Percentiles rank a stretch among this genome's conserved stretches.
Evolutionary conservation across 2,888 invertebrate genomes (phyloP).

Genomic region (Pyrrhia umbra): DNA sequence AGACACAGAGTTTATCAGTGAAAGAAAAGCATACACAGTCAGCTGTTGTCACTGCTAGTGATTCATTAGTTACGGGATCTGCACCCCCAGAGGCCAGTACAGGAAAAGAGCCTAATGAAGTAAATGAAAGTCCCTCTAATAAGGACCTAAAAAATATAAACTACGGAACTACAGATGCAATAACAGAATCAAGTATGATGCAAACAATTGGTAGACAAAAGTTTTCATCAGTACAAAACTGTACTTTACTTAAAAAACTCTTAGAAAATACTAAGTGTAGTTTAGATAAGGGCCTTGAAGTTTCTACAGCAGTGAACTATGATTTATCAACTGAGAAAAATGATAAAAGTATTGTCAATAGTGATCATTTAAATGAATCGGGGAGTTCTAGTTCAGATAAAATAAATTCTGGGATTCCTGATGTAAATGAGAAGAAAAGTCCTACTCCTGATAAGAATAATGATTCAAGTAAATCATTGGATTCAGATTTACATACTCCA

Average conservation of each 20-base stretch:
- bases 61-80: constrained; percentile 29
- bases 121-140: constrained; percentile 36
- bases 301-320: constrained; percentile 66
- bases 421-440: constrained; percentile 60
- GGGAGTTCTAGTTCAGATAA: constrained; percentile 59
- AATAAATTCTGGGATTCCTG: constrained; percentile 59
- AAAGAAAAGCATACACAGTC: constrained; percentile 41
- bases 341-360: constrained; percentile 64
- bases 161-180: constrained; percentile 36
- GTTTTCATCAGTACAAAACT: constrained; percentile 76
- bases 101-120: constrained; percentile 39
- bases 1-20: constrained; percentile 20
- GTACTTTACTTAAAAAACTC: constrained; percentile 84
- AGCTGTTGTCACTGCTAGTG: constrained; percentile 23
- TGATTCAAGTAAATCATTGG: constrained; percentile 63
- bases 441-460: constrained; percentile 64
- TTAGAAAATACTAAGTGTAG: constrained; percentile 81
- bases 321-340: constrained; percentile 63
- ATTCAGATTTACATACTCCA: constrained; percentile 62
- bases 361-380: constrained; percentile 55
- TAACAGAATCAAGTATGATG: constrained; percentile 52
- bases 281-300: constrained; percentile 69
- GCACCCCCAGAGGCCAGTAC: constrained; percentile 34
- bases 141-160: constrained; percentile 47
- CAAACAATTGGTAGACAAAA: constrained; percentile 65